Conservation (phyloP, 2,113 vertebrate species). For the Dendrocopos noguchii region DNA sequence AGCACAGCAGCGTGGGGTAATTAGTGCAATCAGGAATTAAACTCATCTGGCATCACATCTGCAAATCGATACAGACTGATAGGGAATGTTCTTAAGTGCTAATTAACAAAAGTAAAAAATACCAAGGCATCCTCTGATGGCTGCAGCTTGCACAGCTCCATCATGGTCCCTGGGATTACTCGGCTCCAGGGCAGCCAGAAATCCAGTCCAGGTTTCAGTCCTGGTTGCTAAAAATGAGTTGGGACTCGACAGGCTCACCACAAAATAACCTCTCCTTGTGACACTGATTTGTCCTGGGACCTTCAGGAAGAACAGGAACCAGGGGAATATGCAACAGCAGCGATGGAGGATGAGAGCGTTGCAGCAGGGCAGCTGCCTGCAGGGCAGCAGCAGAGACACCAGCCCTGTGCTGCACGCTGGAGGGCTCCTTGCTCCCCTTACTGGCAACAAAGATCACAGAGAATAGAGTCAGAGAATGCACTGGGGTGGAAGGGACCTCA, state of each 20-base stretch:
- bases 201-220: rapidly evolving
- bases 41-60: conserved; percentile 2
- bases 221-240: neutral
- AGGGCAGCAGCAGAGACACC: neutral
- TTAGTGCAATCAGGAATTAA: neutral
- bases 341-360: neutral
- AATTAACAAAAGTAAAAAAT: neutral
- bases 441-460: neutral
- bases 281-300: too few species aligned
- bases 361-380: neutral
- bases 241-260: too few species aligned
- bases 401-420: neutral
- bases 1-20: neutral
- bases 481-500: too few species aligned
- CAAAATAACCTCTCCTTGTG: neutral
- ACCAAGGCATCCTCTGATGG: neutral
- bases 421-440: neutral
- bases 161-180: neutral
- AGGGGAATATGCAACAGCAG: too few species aligned
- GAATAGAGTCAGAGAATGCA: too few species aligned
- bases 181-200: neutral
- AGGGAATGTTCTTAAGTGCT: neutral
- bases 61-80: neutral
- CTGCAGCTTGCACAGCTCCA: neutral
- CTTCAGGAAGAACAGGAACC: too few species aligned